These are phyloP conservation scores for Phocoena sinus DNA, from an alignment of 2,113 vertebrate genomes.

Conservation along the genomic window DNA sequence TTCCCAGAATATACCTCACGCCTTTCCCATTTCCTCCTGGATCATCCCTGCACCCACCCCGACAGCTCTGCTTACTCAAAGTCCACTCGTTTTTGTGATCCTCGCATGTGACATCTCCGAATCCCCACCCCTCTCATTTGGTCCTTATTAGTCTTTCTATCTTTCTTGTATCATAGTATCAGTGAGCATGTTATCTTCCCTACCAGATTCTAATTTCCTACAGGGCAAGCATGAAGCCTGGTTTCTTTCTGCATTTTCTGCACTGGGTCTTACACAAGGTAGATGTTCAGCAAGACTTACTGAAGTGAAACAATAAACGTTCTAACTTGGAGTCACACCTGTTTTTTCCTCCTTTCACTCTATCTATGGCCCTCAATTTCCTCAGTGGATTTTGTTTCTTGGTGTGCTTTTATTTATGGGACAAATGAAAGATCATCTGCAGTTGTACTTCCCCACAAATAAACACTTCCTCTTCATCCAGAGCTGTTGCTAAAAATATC, in stretches of 20 bases:
- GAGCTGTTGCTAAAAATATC: background rate
- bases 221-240: background rate
- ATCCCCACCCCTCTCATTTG: background rate
- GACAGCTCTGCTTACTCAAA: background rate
- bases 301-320: background rate
- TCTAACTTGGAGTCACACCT: background rate
- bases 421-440: conserved; percentile 1
- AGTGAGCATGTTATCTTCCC: background rate
- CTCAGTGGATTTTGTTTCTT: background rate
- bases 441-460: background rate
- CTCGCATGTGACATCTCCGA: background rate
- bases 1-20: background rate
- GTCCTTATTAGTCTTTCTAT: background rate
- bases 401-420: background rate
- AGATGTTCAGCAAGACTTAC: background rate
- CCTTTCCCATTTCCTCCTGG: background rate
- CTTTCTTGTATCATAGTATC: background rate
- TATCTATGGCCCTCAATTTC: background rate
- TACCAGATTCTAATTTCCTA: background rate
- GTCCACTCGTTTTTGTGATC: background rate
- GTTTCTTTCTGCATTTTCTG: background rate
- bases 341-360: background rate
- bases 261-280: background rate
- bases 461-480: background rate
- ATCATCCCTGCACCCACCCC: too few relatives aligned